Percentiles rank a stretch among this genome's conserved stretches.
Conservation (phyloP, 2,113 vertebrate species). For the Scomber scombrus region DNA sequence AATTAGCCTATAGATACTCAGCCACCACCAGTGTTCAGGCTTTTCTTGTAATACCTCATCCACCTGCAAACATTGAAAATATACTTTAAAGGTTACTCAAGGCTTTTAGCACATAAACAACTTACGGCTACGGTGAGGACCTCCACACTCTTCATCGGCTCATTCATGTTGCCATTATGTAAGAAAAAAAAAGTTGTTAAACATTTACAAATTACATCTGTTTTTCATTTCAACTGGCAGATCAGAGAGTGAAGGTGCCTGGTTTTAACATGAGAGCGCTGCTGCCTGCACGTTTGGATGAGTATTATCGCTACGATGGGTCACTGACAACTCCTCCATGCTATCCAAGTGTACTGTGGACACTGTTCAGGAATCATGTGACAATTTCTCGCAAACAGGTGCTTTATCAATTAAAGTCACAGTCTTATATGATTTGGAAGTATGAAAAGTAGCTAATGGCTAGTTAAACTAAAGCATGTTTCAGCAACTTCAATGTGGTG, state of each 20-base stretch:
- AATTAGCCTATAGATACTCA: background rate
- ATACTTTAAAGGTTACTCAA: too few species aligned
- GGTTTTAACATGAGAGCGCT: slow-evolving; percentile 89
- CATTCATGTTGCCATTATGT: background rate
- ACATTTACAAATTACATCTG: background rate
- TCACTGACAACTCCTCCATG: slow-evolving; percentile 98
- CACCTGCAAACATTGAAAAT: background rate
- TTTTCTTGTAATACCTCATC: background rate
- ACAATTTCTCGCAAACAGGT: slow-evolving; percentile 92
- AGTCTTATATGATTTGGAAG: background rate
- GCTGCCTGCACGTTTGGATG: slow-evolving; percentile 87
- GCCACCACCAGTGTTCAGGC: too few species aligned
- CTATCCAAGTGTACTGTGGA: slow-evolving; percentile 95
- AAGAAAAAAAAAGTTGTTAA: background rate
- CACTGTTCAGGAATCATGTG: slow-evolving; percentile 89
- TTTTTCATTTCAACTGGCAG: slow-evolving; percentile 74
- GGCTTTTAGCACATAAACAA: too few species aligned
- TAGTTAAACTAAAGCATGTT: background rate
- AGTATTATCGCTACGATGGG: slow-evolving; percentile 94
- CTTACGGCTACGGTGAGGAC: background rate
- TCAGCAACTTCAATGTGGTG: background rate
- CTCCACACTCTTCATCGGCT: background rate
- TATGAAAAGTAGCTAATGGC: background rate
- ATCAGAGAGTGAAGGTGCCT: slow-evolving; percentile 85
- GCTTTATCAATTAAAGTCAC: background rate